phyloP scores from a whole-genome alignment of 2,888 invertebrate species.

The Euphydryas editha region DNA sequence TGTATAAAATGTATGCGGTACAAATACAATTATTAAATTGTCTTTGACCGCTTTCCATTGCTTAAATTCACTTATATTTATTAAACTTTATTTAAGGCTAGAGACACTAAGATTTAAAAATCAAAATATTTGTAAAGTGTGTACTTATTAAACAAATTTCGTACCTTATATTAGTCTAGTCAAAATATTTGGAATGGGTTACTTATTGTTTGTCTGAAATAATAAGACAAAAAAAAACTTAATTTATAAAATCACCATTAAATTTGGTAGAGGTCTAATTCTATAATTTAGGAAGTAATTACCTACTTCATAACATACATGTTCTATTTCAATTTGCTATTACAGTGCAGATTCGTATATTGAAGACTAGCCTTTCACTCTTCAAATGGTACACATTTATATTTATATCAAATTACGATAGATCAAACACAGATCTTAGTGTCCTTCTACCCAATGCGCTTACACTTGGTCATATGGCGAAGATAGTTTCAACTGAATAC shows the following conservation, averaged over 20 bases:
- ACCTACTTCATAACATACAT: neutral
- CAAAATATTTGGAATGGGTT: slow-evolving; percentile 44
- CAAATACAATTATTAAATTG: slow-evolving; percentile 4
- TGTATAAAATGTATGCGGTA: slow-evolving; percentile 26
- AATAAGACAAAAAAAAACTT: slow-evolving; percentile 13
- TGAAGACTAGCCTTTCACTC: slow-evolving; percentile 54
- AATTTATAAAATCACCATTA: slow-evolving; percentile 10
- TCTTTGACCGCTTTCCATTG: neutral
- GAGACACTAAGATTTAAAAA: slow-evolving; percentile 60
- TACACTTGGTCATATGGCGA: slow-evolving; percentile 22
- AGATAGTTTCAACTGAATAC: neutral
- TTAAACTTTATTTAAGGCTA: slow-evolving; percentile 43
- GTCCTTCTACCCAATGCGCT: slow-evolving; percentile 45
- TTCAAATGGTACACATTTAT: neutral
- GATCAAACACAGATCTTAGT: slow-evolving; percentile 50
- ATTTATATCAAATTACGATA: neutral
- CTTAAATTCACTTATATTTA: slow-evolving; percentile 2
- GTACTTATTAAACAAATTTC: slow-evolving; percentile 57
- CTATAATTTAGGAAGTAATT: neutral
- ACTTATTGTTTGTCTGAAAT: slow-evolving; percentile 2
- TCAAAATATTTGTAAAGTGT: slow-evolving; percentile 44
- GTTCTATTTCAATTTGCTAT: neutral
- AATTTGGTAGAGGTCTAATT: neutral
- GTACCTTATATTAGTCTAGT: slow-evolving; percentile 62
- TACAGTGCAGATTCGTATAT: neutral